phyloP scores from a whole-genome alignment of 53 echinoderm and acorn worm species.

The Holothuria scabra region DNA sequence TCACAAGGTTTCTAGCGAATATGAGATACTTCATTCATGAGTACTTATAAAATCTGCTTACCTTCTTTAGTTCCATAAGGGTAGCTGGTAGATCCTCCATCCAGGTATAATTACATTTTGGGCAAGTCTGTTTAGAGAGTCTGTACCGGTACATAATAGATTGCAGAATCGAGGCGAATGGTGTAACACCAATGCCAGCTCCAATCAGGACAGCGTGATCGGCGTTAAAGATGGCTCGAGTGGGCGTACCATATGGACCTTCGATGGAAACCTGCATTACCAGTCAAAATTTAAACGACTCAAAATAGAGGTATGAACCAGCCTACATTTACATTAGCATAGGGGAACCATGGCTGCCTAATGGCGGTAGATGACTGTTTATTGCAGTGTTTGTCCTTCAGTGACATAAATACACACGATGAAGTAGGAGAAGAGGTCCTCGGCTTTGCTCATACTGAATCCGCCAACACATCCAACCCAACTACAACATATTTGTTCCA shows the following conservation, averaged over 20 bases:
- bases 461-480: too few species aligned
- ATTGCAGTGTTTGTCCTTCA: too few species aligned
- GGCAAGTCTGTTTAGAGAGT: constrained; percentile 50
- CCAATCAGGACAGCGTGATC: constrained; percentile 86
- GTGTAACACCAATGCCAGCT: constrained; percentile 80
- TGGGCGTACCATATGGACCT: constrained; percentile 80
- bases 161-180: constrained; percentile 77
- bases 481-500: too few species aligned
- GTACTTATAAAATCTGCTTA: neutral
- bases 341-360: neutral
- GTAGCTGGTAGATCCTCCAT: constrained; percentile 40
- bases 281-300: neutral
- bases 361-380: neutral
- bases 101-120: constrained; percentile 65
- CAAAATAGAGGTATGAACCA: neutral
- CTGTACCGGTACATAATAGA: constrained; percentile 69
- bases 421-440: too few species aligned
- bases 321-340: neutral
- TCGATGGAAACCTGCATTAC: constrained; percentile 65
- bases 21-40: too few species aligned
- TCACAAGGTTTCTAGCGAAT: too few species aligned
- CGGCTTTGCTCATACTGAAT: too few species aligned
- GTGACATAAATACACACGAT: too few species aligned
- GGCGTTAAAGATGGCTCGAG: constrained; percentile 66
- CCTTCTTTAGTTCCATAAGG: constrained; percentile 36